Percentiles rank a stretch among this genome's conserved stretches.
Evolutionary conservation across 1,140 invertebrate species (phyloP).

Genomic region (Spodoptera frugiperda): DNA sequence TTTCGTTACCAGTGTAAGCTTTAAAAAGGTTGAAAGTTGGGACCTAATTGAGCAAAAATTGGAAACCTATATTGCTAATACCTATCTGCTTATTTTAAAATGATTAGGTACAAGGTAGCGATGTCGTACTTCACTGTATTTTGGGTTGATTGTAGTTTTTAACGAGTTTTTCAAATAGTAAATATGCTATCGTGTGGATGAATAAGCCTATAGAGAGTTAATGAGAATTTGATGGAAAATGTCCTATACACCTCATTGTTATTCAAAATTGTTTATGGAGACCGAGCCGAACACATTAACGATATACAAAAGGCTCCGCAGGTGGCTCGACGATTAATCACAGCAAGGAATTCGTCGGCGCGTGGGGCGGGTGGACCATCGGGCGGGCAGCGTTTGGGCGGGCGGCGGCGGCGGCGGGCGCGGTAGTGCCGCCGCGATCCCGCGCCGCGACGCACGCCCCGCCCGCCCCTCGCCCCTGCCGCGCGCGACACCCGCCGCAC

Average conservation of each 20-base stretch:
- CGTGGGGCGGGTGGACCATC: slow-evolving; percentile 67
- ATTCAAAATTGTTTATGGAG: slow-evolving; percentile 73
- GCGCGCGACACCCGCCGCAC: slow-evolving; percentile 38
- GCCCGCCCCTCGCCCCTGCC: slow-evolving; percentile 54
- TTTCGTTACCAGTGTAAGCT: too few species aligned
- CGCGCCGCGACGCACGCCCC: slow-evolving; percentile 68
- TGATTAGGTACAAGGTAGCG: background rate
- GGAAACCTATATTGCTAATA: too few species aligned
- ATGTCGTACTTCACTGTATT: background rate
- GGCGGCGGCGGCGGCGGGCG: slow-evolving; percentile 63
- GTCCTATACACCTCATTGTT: slow-evolving; percentile 52
- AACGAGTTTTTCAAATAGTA: background rate
- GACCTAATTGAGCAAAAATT: too few species aligned
- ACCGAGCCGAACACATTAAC: slow-evolving; percentile 71
- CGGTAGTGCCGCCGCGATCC: slow-evolving; percentile 76
- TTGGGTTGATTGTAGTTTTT: background rate
- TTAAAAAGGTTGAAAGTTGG: too few species aligned
- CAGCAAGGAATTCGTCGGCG: slow-evolving; percentile 70
- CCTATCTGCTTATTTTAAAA: background rate
- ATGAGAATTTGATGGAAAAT: slow-evolving; percentile 49
- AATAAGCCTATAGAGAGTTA: slow-evolving; percentile 19
- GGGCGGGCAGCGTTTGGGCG: slow-evolving; percentile 55
- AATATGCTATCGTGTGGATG: slow-evolving; percentile 13
- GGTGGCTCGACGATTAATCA: slow-evolving; percentile 83
- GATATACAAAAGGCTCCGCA: slow-evolving; percentile 81